A percentile compares a stretch with the other conserved stretches of the same genome.
These are phyloP conservation scores for Schizothorax lantsangensis DNA, from an alignment of 2,797 vertebrate species.

Conservation along the genomic window DNA sequence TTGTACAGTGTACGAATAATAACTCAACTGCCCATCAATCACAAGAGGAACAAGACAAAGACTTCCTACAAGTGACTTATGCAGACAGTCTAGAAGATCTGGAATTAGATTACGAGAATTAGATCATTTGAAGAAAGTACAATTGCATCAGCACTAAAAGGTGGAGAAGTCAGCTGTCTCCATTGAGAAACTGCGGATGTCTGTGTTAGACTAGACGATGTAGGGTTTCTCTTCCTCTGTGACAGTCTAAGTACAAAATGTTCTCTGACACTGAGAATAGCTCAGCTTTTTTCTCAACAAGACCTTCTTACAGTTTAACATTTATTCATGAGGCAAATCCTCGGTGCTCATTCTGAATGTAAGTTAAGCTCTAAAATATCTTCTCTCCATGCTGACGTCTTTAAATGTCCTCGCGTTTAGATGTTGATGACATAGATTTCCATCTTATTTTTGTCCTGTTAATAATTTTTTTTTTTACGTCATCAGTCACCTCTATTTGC, in stretches of 20 bases:
- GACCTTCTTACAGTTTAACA: background rate
- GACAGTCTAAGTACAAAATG: constrained; percentile 19
- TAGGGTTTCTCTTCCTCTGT: constrained; percentile 21
- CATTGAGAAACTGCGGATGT: background rate
- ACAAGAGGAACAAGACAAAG: constrained; percentile 33
- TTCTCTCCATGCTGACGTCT: background rate
- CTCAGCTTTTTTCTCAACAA: background rate
- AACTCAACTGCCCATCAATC: background rate
- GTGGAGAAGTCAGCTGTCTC: constrained; percentile 7
- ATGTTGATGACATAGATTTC: background rate
- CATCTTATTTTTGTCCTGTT: constrained; percentile 1
- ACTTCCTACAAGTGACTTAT: constrained; percentile 13
- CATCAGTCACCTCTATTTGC: constrained; percentile 28
- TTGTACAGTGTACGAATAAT: background rate
- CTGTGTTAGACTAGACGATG: background rate
- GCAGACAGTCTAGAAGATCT: constrained; percentile 22
- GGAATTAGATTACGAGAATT: constrained; percentile 27
- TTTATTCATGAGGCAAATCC: constrained; percentile 6
- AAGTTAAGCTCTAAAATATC: constrained; percentile 1
- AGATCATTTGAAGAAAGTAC: background rate
- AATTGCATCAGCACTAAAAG: constrained; percentile 5
- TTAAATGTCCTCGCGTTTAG: background rate
- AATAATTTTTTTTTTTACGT: background rate
- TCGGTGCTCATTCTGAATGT: background rate
- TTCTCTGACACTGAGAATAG: background rate